A percentile compares a stretch with the other conserved stretches of the same genome.
Evolutionary conservation across 2,888 invertebrate species (phyloP).

Genomic region (Smittia sp.): DNA sequence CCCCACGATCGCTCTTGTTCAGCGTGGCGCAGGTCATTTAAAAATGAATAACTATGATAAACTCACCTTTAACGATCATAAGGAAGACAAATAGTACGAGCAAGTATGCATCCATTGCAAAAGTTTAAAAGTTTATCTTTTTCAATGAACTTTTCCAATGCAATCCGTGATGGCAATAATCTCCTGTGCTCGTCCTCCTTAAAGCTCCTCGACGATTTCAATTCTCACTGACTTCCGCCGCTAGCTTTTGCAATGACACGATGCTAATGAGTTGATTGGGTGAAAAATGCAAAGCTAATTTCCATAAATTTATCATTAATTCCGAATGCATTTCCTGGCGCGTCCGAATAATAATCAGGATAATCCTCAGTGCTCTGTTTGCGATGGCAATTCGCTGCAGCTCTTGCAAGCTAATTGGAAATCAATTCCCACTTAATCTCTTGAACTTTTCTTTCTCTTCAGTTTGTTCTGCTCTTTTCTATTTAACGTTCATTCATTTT

Average conservation of each 20-base stretch:
- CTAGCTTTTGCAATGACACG: neutral
- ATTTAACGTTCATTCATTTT: neutral
- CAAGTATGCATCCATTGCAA: conserved; percentile 44
- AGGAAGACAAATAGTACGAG: conserved; percentile 44
- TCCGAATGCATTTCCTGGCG: conserved; percentile 14
- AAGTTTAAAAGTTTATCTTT: neutral
- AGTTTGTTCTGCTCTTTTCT: neutral
- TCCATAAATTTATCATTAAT: conserved; percentile 11
- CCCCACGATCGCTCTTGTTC: too few relatives aligned
- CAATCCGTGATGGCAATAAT: too few relatives aligned
- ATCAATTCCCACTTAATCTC: too few relatives aligned
- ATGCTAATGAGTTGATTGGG: neutral
- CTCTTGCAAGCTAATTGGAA: too few relatives aligned
- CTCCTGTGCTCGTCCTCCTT: too few relatives aligned
- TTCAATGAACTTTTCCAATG: too few relatives aligned
- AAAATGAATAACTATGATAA: neutral
- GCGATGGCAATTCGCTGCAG: neutral
- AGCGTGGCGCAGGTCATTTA: neutral
- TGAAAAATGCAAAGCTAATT: neutral
- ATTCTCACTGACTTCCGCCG: neutral
- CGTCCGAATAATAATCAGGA: neutral
- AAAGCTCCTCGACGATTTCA: too few relatives aligned
- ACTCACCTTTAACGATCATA: conserved; percentile 44
- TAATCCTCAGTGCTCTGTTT: neutral
- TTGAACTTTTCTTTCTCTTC: neutral